Base-by-base conservation (phyloP, 2,113 vertebrate species). In the Corvus hawaiiensis region DNA sequence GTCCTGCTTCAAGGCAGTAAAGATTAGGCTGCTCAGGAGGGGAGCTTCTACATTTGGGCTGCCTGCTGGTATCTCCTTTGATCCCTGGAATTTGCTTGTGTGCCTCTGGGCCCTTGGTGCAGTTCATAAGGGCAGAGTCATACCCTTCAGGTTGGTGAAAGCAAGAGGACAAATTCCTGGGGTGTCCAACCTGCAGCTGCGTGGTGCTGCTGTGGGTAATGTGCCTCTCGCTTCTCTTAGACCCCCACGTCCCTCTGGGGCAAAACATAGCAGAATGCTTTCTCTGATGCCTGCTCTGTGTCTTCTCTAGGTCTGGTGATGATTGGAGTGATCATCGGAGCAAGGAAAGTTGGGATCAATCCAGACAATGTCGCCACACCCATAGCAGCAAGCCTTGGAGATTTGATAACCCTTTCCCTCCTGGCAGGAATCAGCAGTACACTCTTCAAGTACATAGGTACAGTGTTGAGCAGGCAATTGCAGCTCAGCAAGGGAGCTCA, bases 321-420 rank as follows among this genome's bases (percentile, higher is more conserved):
- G 99, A 98, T 99, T 20, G 99, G 98, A 0, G 98, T 99, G 64
- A 99, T 99, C 92, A 97, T 99, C 2, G 98, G 98, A 49, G 99
- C 99, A 63, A 98, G 98, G 94, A 99, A 98, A 88, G 95, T 99
- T 54, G 98, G 99, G 71, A 98, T 99, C 94, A 99, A 99, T 97
- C 99, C 99, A 3, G 99, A 99, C 97, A 99, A 99, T 33, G 98
- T 99, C 1, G 99, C 99, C 92, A 99, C 99, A 3, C 99, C 99
- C 52, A 99, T 99, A 30, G 99, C 99, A 12, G 99, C 99, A n/a
- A 99, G 99, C 95, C 98, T 99, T 44, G 99, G 99, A 27, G 99
- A 99, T 95, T 85, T 99, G 84, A 98, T 99, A 97, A 99, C 99
- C 2, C 97, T 99, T 87, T 99, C 99, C 37, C 97, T 99, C 74